Evolutionary conservation across 1,140 invertebrate genomes (phyloP).

Genomic region (Tetramorium simillimum): DNA sequence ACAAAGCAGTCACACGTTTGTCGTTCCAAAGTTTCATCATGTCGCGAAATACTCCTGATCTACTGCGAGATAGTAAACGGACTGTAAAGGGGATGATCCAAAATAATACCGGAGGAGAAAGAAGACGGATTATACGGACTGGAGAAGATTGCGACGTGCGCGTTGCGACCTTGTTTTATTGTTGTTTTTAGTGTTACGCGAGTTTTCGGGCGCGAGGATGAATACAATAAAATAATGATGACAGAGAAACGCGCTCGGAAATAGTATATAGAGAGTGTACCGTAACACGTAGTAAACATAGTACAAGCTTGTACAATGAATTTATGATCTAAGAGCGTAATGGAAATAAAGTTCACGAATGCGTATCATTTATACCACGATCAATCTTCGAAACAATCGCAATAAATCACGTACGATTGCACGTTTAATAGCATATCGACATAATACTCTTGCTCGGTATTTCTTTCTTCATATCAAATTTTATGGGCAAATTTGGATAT

Average conservation of each 20-base stretch:
- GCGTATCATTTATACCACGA: neutral
- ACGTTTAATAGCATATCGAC: neutral
- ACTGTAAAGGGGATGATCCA: conserved; percentile 19
- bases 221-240: conserved; percentile 36
- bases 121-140: neutral
- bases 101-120: conserved; percentile 25
- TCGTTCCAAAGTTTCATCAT: conserved; percentile 11
- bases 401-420: neutral
- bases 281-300: neutral
- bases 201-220: conserved; percentile 14
- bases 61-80: conserved; percentile 4
- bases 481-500: neutral
- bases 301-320: neutral
- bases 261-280: neutral
- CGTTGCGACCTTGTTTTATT: conserved; percentile 43
- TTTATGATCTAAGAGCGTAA: neutral
- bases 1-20: neutral
- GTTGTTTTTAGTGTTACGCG: conserved; percentile 14
- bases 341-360: neutral
- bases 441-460: neutral
- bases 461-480: neutral
- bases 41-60: conserved; percentile 20
- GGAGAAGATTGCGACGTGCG: neutral
- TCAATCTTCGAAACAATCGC: neutral
- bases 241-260: neutral